Base-by-base conservation (phyloP, 64 coral and sea anemone genomes). In the Montipora cactus region DNA sequence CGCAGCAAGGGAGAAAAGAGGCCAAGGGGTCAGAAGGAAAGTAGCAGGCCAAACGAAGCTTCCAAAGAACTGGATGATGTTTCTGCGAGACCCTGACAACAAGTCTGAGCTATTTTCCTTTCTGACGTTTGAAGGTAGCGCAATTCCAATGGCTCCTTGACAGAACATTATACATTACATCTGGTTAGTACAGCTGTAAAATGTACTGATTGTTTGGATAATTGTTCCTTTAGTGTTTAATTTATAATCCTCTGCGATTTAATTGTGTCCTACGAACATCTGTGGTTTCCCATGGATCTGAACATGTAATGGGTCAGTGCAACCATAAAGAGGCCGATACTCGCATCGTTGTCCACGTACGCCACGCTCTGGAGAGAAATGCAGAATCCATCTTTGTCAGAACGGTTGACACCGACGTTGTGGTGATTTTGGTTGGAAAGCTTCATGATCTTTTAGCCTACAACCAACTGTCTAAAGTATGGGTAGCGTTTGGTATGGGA, bases 271-370 rank as follows among this genome's bases (percentile, higher is more conserved):
- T 47, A 93, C 59, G 91, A 71, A 79, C 51, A 78, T 28, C 28
- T 28, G 28, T 28, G 28, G 28, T 28, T 28, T 28, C 28, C 28
- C 28, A 28, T 28, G 28, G 28, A 28, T 28, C 28, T 28, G 52
- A 88, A 25, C 52, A 28, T 50, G 48, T 45, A 19, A 93, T 93
- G 76, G 25, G 53, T 49, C 23, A 93, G 50, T 88, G 76, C 72
- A 93, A 88, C 67, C 64, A 93, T 50, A 66, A 93, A 83, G 92
- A 93, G 75, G 92, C 84, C 1, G 92, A 88, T 19, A 93, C 92
- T 5, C 75, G 77, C 19, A 88, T 93, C 51, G 83, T 93, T 2
- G 77, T 93, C n/a, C 92, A 76, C 37, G 44, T 76, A 46, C 74
- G 74, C 37, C 25, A 76, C 44, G 37, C 28, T 76, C 74, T 46